phyloP scores from a whole-genome alignment of 2,888 invertebrate genomes.

The Sinopyrophorus schimmeli region DNA sequence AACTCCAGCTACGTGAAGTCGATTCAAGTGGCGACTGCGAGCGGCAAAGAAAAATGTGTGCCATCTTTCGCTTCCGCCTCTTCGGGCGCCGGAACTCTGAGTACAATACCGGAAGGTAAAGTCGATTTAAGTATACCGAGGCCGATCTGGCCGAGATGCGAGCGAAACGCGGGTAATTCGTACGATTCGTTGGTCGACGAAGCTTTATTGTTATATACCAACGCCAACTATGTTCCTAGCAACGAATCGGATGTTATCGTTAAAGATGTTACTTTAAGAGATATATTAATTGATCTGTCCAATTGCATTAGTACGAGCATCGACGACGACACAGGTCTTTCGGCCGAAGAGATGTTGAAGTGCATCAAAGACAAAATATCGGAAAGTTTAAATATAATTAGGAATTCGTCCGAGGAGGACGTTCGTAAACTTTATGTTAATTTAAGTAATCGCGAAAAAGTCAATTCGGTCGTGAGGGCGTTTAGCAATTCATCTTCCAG shows the following conservation, averaged over 20 bases:
- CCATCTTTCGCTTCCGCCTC: slow-evolving; percentile 43
- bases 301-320: slow-evolving; percentile 52
- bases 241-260: slow-evolving; percentile 28
- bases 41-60: slow-evolving; percentile 43
- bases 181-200: slow-evolving; percentile 54
- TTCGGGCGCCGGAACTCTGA: slow-evolving; percentile 48
- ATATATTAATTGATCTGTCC: slow-evolving; percentile 52
- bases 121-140: slow-evolving; percentile 53
- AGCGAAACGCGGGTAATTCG: slow-evolving; percentile 28
- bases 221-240: slow-evolving; percentile 44
- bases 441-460: slow-evolving; percentile 50
- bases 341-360: slow-evolving; percentile 53
- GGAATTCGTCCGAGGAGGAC: slow-evolving; percentile 52
- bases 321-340: slow-evolving; percentile 45
- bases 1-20: slow-evolving; percentile 53
- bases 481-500: slow-evolving; percentile 51
- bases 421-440: slow-evolving; percentile 53
- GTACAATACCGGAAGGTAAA: slow-evolving; percentile 57
- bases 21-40: slow-evolving; percentile 44
- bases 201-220: slow-evolving; percentile 51
- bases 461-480: slow-evolving; percentile 52
- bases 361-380: slow-evolving; percentile 51
- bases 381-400: slow-evolving; percentile 47
- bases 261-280: slow-evolving; percentile 48
- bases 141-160: slow-evolving; percentile 53